Percentiles rank a stretch among this genome's conserved stretches.
Conservation (phyloP, 1,140 invertebrate genomes). For the Saxidomus purpurata region DNA sequence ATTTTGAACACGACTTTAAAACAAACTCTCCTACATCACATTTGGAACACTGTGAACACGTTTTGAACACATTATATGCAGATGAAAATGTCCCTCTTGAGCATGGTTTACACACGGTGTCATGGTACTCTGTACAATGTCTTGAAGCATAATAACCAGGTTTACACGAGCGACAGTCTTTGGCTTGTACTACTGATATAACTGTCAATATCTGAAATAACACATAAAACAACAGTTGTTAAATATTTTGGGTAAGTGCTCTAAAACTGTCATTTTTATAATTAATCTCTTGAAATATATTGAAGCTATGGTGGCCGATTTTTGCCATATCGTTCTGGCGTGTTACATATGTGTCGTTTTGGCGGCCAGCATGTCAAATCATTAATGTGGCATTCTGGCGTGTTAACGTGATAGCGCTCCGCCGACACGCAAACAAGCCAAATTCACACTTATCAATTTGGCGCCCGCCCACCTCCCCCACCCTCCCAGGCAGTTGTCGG, state of each 20-base stretch:
- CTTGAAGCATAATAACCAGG: constrained; percentile 57
- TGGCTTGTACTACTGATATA: neutral
- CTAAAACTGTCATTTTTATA: neutral
- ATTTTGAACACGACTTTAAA: constrained; percentile 38
- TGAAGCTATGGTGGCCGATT: too few species aligned
- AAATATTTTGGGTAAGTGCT: too few species aligned
- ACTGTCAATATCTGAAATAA: constrained; percentile 25
- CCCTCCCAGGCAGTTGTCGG: too few species aligned
- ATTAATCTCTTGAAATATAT: too few species aligned
- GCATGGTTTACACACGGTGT: constrained; percentile 62
- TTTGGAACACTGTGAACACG: constrained; percentile 41
- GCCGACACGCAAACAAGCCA: too few species aligned
- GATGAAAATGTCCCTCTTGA: constrained; percentile 50
- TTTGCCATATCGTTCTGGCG: too few species aligned
- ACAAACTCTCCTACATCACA: constrained; percentile 49
- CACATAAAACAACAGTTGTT: neutral
- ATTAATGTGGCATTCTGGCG: too few species aligned
- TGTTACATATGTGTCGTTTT: too few species aligned
- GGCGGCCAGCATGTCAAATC: too few species aligned
- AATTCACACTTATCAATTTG: too few species aligned
- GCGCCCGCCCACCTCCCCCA: too few species aligned
- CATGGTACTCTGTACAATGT: constrained; percentile 41
- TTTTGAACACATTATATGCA: constrained; percentile 20
- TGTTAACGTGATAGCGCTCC: too few species aligned
- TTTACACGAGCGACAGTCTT: constrained; percentile 51